Conservation (phyloP, 2,888 invertebrate genomes). For the Labia minor region DNA sequence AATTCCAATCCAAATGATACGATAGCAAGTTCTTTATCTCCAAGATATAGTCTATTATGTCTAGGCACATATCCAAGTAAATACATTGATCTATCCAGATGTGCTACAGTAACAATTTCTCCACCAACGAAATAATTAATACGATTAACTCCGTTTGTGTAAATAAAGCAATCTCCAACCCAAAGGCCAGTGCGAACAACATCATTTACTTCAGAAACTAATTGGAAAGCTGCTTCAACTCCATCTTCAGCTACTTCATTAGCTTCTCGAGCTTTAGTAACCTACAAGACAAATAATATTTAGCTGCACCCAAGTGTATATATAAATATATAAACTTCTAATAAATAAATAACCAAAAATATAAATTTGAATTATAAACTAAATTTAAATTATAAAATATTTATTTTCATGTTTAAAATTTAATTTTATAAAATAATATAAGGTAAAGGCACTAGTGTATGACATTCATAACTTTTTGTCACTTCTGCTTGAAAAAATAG, state of each 20-base stretch:
- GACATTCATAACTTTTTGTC: no score
- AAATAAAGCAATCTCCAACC: slow-evolving; percentile 99
- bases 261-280: slow-evolving; percentile 51
- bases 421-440: no score
- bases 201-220: slow-evolving; percentile 79
- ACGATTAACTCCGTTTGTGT: slow-evolving; percentile 93
- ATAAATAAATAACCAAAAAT: no score
- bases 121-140: slow-evolving; percentile 99
- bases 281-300: not conserved
- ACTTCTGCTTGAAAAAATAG: no score
- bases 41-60: slow-evolving; percentile 89
- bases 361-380: no score
- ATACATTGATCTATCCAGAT: slow-evolving; percentile 94
- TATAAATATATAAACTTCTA: no score
- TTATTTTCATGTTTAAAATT: no score
- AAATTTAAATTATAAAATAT: no score
- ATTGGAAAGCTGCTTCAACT: slow-evolving; percentile 82
- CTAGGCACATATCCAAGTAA: slow-evolving; percentile 87
- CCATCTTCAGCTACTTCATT: slow-evolving; percentile 81
- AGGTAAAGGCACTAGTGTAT: no score
- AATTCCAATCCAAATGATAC: slow-evolving; percentile 88
- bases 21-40: slow-evolving; percentile 94
- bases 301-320: no score
- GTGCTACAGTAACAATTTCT: slow-evolving; percentile 96
- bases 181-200: slow-evolving; percentile 88